Percentiles rank a stretch among this genome's conserved stretches.
Conservation (phyloP, 2,888 invertebrate species). For the Platynereis dumerilii region DNA sequence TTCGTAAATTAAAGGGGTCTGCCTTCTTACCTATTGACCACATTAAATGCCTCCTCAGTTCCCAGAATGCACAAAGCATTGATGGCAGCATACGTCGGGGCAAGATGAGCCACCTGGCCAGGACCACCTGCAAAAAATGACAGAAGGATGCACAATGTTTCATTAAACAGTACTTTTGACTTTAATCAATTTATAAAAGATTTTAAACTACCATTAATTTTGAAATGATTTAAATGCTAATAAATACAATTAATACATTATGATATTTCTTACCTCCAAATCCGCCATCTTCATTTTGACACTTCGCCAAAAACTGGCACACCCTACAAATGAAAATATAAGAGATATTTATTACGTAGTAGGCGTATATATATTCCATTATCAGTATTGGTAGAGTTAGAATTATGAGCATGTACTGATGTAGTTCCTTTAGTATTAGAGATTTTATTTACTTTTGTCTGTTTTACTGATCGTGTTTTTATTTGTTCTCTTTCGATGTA, state of each 20-base stretch:
- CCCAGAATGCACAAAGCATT: constrained; percentile 91
- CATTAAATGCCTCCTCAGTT: constrained; percentile 80
- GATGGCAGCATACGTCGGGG: constrained; percentile 96
- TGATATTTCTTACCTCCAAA: constrained; percentile 67
- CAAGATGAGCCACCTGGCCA: constrained; percentile 88
- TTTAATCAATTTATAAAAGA: too few relatives aligned
- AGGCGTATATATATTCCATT: too few relatives aligned
- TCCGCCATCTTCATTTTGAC: constrained; percentile 82
- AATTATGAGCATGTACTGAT: too few relatives aligned
- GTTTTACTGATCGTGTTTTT: too few relatives aligned
- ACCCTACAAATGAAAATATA: constrained; percentile 52
- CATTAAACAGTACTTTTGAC: too few relatives aligned
- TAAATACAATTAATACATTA: not conserved
- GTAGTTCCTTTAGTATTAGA: too few relatives aligned
- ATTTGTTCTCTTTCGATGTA: too few relatives aligned
- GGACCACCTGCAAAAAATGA: constrained; percentile 82
- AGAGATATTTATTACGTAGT: too few relatives aligned
- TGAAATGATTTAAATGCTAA: not conserved
- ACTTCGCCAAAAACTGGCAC: constrained; percentile 65
- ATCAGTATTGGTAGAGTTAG: too few relatives aligned
- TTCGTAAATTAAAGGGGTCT: too few relatives aligned
- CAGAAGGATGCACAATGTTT: too few relatives aligned
- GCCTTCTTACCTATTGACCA: constrained; percentile 84
- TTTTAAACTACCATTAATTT: not conserved
- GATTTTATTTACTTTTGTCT: too few relatives aligned